Evolutionary conservation across 2,888 invertebrate genomes (phyloP), one percentile per base, ranked within the genome.

Genomic region (Laothoe populi): DNA sequence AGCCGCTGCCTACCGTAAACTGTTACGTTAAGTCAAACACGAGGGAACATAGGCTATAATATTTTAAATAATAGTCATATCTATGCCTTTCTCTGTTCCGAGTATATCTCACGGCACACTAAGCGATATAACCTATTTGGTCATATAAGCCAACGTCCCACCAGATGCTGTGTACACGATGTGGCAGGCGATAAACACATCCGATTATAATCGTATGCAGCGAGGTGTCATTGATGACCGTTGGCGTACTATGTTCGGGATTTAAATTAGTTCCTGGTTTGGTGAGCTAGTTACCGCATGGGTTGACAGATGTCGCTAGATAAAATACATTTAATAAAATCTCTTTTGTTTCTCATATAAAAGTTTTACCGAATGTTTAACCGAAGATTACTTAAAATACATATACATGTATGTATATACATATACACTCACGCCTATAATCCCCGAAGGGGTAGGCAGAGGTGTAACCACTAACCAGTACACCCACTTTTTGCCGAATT

Each of bases 111-210:
- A 53, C 59, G 61, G 59, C 63, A 61, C 57, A 57, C 59, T 62
- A 48, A 61, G 60, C 66, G 58, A 60, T 60, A 65, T 60, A 62
- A 60, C 63, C 63, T 59, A 61, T 62, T 60, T 60, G 61, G 57
- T 65, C 57, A 59, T 65, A 59, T 60, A 53, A 49, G 63, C 44
- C 45, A 42, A 16, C 49, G 62, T 49, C 48, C 49, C 40, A 62
- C 40, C 16, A 42, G 62, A 23, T 46, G 49, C 53, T 26, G 44
- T 23, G 24, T 49, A 42, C 26, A 31, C 40, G 59, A 59, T 42
- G 59, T 42, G 62, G 24, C 62, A 42, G 7, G 58, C 59, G 49
- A 59, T 62, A 26, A 31, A 42, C 58, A 24, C 40, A 44, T 40
- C 19, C 10, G 53, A 59, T 59, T 44, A 49, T 44, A 53, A 49